Conservation (phyloP, 2,113 vertebrate species). For the Cinclus cinclus region DNA sequence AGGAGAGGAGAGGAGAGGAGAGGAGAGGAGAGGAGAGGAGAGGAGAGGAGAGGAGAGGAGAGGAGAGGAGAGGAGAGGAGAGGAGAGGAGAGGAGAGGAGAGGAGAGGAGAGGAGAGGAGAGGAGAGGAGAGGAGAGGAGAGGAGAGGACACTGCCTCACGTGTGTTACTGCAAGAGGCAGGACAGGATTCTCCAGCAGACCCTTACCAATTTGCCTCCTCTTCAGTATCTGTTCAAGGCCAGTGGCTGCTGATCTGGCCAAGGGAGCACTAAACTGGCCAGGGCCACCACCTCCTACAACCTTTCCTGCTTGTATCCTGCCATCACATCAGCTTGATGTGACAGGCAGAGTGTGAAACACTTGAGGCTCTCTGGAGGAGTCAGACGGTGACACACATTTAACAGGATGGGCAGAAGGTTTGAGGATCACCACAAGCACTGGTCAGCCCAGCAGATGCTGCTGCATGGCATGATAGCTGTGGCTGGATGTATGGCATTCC, state of each 20-base stretch:
- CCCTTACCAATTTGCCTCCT: background rate
- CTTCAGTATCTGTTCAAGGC: background rate
- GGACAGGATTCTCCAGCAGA: background rate
- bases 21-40: too few relatives aligned
- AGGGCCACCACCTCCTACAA: background rate
- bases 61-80: background rate
- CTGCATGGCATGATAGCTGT: background rate
- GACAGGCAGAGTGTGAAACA: background rate
- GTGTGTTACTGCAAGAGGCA: background rate
- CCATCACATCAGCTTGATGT: background rate
- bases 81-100: background rate
- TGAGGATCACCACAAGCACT: background rate
- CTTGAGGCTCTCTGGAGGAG: background rate
- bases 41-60: background rate
- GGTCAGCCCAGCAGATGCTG: background rate
- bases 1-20: too few relatives aligned
- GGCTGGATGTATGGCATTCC: background rate
- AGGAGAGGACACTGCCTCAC: rapidly evolving
- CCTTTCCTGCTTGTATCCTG: background rate
- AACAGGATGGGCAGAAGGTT: background rate
- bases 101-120: too few relatives aligned
- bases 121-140: background rate
- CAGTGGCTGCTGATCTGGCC: background rate
- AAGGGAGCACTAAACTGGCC: background rate
- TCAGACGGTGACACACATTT: background rate